phyloP scores from a whole-genome alignment of 2,797 vertebrate genomes.

The Meriones psammophilus region DNA sequence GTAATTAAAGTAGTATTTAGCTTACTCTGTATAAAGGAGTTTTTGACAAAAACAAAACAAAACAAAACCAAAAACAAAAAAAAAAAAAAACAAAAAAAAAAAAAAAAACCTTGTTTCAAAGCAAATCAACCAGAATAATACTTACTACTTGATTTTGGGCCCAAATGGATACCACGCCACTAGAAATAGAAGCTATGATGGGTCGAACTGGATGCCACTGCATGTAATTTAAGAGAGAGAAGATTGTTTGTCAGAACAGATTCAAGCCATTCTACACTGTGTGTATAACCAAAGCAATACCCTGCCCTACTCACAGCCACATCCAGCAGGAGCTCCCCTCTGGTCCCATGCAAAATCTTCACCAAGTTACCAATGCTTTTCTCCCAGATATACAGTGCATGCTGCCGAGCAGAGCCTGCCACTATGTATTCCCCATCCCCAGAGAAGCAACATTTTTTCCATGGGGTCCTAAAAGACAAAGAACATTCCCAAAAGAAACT shows the following conservation, averaged over 20 bases:
- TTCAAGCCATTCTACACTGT: neutral
- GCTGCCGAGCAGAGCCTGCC: slow-evolving; percentile 96
- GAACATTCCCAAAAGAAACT: slow-evolving; percentile 34
- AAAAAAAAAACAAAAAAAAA: too few relatives aligned
- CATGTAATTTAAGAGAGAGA: slow-evolving; percentile 55
- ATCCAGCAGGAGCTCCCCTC: slow-evolving; percentile 96
- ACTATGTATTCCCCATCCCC: slow-evolving; percentile 99
- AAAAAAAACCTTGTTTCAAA: slow-evolving; percentile 46
- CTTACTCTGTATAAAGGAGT: neutral
- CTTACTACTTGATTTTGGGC: slow-evolving; percentile 99
- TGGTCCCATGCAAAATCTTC: slow-evolving; percentile 97
- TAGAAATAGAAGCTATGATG: slow-evolving; percentile 98
- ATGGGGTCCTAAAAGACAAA: slow-evolving; percentile 91
- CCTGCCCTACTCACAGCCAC: slow-evolving; percentile 93
- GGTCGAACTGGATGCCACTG: slow-evolving; percentile 99
- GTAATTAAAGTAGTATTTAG: neutral
- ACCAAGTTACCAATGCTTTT: slow-evolving; percentile 99
- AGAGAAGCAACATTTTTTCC: slow-evolving; percentile 99
- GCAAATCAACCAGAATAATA: slow-evolving; percentile 12
- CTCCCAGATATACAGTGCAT: slow-evolving; percentile 99
- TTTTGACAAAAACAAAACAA: neutral
- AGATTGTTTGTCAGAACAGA: slow-evolving; percentile 18
- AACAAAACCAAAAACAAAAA: too few relatives aligned
- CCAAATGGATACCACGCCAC: slow-evolving; percentile 99
- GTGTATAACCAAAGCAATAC: neutral